A percentile compares a stretch with the other conserved stretches of the same genome.
Evolutionary conservation across 2,797 vertebrate genomes (phyloP).

Genomic region (Melanotaenia parkinsoni): DNA sequence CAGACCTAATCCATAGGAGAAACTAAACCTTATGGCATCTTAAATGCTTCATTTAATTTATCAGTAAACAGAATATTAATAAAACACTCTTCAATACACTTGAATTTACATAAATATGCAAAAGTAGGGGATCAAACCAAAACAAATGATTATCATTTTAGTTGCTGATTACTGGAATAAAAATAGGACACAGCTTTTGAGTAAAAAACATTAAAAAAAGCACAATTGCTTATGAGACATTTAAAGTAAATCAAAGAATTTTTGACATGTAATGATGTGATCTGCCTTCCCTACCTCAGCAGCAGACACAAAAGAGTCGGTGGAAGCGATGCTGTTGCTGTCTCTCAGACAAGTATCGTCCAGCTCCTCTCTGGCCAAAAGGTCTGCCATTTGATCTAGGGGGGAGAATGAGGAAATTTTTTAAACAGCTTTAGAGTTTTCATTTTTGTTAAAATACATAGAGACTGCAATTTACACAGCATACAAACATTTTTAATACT

Average conservation of each 20-base stretch:
- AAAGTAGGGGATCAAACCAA: neutral
- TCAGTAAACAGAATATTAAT: too few species aligned
- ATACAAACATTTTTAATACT: neutral
- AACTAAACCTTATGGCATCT: neutral
- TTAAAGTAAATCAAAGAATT: too few species aligned
- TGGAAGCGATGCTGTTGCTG: constrained; percentile 90
- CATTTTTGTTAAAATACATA: neutral
- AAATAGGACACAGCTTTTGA: too few species aligned
- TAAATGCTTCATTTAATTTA: neutral
- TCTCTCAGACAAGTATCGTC: constrained; percentile 89
- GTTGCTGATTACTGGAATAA: too few species aligned
- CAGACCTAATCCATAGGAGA: neutral
- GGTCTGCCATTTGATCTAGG: constrained; percentile 86
- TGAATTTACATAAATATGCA: too few species aligned
- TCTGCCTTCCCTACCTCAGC: constrained; percentile 87
- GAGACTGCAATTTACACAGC: neutral
- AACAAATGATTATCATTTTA: too few species aligned
- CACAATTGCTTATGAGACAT: too few species aligned
- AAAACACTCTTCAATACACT: too few species aligned
- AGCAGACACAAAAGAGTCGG: constrained; percentile 93
- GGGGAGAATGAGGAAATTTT: neutral
- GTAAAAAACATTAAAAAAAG: too few species aligned
- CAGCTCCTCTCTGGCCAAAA: constrained; percentile 81
- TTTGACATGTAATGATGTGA: neutral
- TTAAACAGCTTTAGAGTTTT: neutral